Percentiles rank a stretch among this genome's conserved stretches.
Conservation (phyloP, 1,140 invertebrate species). For the Bradysia coprophila region DNA sequence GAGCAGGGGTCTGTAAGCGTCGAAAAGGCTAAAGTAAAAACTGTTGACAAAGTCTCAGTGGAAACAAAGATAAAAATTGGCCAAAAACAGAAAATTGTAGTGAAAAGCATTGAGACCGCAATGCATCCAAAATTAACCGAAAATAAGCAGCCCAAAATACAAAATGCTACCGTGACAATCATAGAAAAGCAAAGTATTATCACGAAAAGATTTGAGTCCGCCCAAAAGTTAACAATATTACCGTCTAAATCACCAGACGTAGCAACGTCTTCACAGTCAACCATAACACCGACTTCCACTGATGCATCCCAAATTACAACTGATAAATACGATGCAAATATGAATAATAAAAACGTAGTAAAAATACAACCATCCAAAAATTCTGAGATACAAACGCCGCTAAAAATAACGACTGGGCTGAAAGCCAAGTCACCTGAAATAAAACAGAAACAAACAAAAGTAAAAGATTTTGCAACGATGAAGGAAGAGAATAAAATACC, state of each 20-base stretch:
- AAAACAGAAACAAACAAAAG: slow-evolving; percentile 1
- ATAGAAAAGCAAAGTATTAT: too few relatives aligned
- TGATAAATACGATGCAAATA: slow-evolving; percentile 5
- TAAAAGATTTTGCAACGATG: not conserved
- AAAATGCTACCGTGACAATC: too few relatives aligned
- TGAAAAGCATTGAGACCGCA: too few relatives aligned
- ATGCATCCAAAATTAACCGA: too few relatives aligned
- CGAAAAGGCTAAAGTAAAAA: not conserved
- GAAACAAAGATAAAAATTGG: not conserved
- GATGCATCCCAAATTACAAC: slow-evolving; percentile 7
- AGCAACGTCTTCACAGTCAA: slow-evolving; percentile 1
- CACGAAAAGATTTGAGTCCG: too few relatives aligned
- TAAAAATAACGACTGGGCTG: slow-evolving; percentile 22
- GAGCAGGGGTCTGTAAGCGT: not conserved
- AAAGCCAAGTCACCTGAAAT: slow-evolving; percentile 23
- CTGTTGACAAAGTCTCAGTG: not conserved
- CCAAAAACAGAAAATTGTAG: not conserved
- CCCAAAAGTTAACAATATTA: too few relatives aligned
- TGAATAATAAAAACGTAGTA: not conserved
- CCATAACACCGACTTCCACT: not conserved
- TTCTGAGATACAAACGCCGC: slow-evolving; percentile 1
- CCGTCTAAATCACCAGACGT: too few relatives aligned
- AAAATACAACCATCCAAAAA: not conserved
- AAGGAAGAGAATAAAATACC: not conserved
- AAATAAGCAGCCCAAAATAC: too few relatives aligned